Conservation (phyloP, 2,888 invertebrate genomes). For the Thera obeliscata region DNA sequence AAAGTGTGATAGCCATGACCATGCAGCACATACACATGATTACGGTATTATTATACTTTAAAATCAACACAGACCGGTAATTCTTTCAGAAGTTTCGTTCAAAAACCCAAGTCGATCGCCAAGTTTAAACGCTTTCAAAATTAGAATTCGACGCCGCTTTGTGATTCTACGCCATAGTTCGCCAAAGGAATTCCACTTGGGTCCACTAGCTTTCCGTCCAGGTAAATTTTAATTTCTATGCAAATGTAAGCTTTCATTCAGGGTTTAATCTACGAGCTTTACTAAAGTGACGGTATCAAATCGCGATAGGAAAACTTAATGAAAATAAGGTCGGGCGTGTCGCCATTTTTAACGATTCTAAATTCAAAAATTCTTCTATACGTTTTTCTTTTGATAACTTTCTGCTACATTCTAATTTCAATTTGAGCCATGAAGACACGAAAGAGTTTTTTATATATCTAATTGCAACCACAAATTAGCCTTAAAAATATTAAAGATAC, state of each 20-base stretch:
- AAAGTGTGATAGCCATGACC: too few relatives aligned
- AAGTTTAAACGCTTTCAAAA: slow-evolving; percentile 50
- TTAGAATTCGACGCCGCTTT: slow-evolving; percentile 57
- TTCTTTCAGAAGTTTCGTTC: background rate
- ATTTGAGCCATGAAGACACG: background rate
- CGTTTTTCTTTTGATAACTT: background rate
- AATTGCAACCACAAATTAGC: too few relatives aligned
- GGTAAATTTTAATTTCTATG: slow-evolving; percentile 85
- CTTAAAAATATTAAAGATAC: too few relatives aligned
- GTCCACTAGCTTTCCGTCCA: slow-evolving; percentile 73
- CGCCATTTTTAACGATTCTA: slow-evolving; percentile 36
- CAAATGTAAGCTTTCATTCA: slow-evolving; percentile 80
- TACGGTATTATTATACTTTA: too few relatives aligned
- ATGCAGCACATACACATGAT: too few relatives aligned
- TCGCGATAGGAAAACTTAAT: slow-evolving; percentile 76
- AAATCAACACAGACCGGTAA: background rate
- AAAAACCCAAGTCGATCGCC: slow-evolving; percentile 24
- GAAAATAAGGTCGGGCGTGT: slow-evolving; percentile 62
- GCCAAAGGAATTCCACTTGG: slow-evolving; percentile 71
- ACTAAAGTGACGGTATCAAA: slow-evolving; percentile 70
- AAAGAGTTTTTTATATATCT: too few relatives aligned
- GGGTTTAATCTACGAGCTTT: slow-evolving; percentile 78
- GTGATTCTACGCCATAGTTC: slow-evolving; percentile 61
- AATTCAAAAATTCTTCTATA: slow-evolving; percentile 8
- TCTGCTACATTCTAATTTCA: background rate